A percentile compares a stretch with the other conserved stretches of the same genome.
phyloP scores from a whole-genome alignment of 1,140 invertebrate species.

The Caenorhabditis inopinata region DNA sequence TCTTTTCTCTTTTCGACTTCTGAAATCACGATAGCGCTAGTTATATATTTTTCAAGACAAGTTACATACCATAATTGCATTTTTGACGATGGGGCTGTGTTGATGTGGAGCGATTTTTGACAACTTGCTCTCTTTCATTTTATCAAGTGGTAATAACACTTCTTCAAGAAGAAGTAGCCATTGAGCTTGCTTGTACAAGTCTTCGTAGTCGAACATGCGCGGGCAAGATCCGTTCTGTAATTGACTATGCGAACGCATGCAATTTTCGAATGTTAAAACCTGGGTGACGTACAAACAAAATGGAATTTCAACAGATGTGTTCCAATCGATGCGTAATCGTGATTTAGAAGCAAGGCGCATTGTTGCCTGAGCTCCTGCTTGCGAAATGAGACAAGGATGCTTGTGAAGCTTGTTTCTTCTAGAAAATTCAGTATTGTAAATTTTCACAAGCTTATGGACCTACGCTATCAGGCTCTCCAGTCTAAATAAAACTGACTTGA shows the following conservation, averaged over 20 bases:
- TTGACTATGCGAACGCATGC: too few species aligned
- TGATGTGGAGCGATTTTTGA: constrained; percentile 1
- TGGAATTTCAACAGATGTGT: background rate
- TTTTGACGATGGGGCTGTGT: background rate
- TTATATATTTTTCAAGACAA: too few species aligned
- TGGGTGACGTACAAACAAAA: background rate
- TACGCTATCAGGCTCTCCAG: constrained; percentile 6
- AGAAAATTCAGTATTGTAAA: background rate
- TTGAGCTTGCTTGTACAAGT: background rate
- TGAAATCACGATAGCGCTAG: background rate
- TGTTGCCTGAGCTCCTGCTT: background rate
- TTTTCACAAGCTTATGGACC: background rate
- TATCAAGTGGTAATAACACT: background rate
- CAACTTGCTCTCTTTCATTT: background rate
- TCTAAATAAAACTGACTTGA: background rate
- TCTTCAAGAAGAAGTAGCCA: background rate
- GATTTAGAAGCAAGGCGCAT: background rate
- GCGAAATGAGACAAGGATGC: background rate
- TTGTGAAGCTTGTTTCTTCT: background rate
- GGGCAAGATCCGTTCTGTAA: constrained; percentile 3
- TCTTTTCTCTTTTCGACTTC: background rate
- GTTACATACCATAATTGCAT: background rate
- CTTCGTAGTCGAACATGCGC: background rate
- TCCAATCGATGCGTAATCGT: background rate
- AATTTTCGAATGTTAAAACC: background rate